Evolutionary conservation across 1,140 invertebrate genomes (phyloP), one percentile per base, ranked within the genome.

Genomic region (Sycophaga agraensis): DNA sequence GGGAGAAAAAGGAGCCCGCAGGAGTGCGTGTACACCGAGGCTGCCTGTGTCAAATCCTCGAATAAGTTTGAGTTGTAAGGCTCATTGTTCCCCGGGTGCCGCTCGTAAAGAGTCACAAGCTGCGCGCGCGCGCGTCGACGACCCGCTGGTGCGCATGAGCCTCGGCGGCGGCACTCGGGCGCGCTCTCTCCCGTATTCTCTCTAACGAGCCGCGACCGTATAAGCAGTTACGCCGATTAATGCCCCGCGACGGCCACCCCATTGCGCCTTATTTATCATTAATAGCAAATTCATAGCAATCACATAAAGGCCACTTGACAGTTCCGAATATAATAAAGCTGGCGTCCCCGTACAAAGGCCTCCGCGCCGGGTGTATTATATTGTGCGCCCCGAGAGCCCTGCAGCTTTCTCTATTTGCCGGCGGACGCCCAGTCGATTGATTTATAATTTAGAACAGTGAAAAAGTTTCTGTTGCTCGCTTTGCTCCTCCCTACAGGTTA

Each of bases 241-340:
- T 34, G 42, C 54, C 42, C 59, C 59, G 76, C 72, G 70, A 68
- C 66, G 62, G 63, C 62, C 63, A 60, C 66, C 64, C 73, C 70
- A 78, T 81, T 81, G 76, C 79, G 71, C 77, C n/a, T 79, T 80
- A 79, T 79, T 76, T 79, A 79, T 78, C 78, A 79, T 79, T 78
- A 80, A 80, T 81, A 80, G 74, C 72, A 75, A 80, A 78, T 78
- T 80, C 77, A 77, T 79, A 78, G n/a, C 16, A 42, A 16, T 4
- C 8, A 17, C n/a, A 8, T 22, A 43, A 7, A 43, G 4, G 28
- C 28, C 28, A 11, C 28, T 31, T 4, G 55, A 37, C 55, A 42
- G 17, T 42, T 55, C 63, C 58, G 65, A n/a, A n/a, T n/a, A n/a
- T n/a, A n/a, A n/a, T n/a, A n/a, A n/a, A n/a, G n/a, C n/a, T n/a